These are phyloP conservation scores for Neelides folsomi DNA, from an alignment of 2,888 invertebrate species.

Conservation along the genomic window DNA sequence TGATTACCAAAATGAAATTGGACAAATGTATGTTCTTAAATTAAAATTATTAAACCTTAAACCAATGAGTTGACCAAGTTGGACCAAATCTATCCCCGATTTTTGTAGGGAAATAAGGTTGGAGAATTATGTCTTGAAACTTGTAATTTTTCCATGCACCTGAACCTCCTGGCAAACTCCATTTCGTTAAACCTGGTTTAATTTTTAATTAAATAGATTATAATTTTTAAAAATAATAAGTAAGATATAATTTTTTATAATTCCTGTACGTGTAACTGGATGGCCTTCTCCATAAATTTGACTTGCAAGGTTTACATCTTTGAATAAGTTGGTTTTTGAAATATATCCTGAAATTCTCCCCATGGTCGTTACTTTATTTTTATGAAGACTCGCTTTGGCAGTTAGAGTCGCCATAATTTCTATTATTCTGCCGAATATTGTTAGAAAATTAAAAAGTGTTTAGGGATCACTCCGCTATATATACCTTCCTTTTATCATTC, in stretches of 20 bases:
- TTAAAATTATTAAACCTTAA: constrained; percentile 33
- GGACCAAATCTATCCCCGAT: constrained; percentile 35
- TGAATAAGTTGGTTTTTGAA: constrained; percentile 37
- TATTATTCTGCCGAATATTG: background rate
- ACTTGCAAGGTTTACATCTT: constrained; percentile 32
- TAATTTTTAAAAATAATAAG: background rate
- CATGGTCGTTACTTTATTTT: constrained; percentile 39
- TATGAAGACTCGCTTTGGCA: constrained; percentile 34
- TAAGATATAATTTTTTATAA: too few species aligned
- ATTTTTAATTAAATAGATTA: background rate
- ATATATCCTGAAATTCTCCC: constrained; percentile 41
- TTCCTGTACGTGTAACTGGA: constrained; percentile 4
- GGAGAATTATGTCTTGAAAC: constrained; percentile 12
- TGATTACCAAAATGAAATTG: too few species aligned
- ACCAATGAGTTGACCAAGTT: constrained; percentile 44
- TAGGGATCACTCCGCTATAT: too few species aligned
- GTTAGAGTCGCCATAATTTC: constrained; percentile 12
- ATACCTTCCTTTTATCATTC: too few species aligned
- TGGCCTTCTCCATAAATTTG: constrained; percentile 1
- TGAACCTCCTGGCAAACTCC: constrained; percentile 8
- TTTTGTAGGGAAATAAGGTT: constrained; percentile 26
- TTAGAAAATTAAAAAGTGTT: background rate
- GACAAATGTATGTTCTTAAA: background rate
- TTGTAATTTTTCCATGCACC: constrained; percentile 12
- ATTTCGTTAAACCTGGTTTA: constrained; percentile 1